Evolutionary conservation across 2,797 vertebrate species (phyloP), one percentile per base, ranked within the genome.

Genomic region (Perodicticus potto): DNA sequence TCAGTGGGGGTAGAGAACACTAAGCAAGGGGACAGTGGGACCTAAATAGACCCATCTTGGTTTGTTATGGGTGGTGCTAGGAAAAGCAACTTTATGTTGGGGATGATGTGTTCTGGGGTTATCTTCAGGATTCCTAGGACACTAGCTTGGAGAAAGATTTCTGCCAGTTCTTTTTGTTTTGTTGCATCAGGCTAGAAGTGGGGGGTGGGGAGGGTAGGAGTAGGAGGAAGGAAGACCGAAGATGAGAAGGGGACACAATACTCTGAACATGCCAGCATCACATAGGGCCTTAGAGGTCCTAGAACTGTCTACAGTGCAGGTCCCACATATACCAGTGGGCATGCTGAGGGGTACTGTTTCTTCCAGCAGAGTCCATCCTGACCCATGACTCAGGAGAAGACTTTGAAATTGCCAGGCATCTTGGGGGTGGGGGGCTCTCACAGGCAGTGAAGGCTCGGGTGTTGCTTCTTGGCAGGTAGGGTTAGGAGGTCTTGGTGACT

Each of bases 11-110:
- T n/a, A 19, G 27, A 9, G 8, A 20, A 22, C 59, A 22, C 4
- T 1, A 2, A 40, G 53, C 4, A 7, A n/a, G n/a, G 57, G 40
- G 7, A 13, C 0, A 0, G 19, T 7, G 4, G 55, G 34, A 4
- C 27, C 3, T 2, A 3, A 55, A 78, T 25, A 40, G 53, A 45
- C 3, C 32, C n/a, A 0, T 5, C 8, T 5, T 14, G 29, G 29
- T 32, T 87, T 77, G 57, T 10, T 32, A 17, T 22, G 17, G 49
- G 13, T 53, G n/a, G 37, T 11, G 65, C 37, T 27, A 13, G 40
- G 23, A 80, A 5, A 25, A 55, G 70, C 17, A 29, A 1, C 4
- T 19, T 20, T 20, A 53, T 0, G 17, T 23, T 9, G 23, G 20
- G 13, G 7, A 0, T 25, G 22, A 3, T 11, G 4, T 2, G 5